Base-by-base conservation (phyloP, 1,140 invertebrate genomes). In the Sarcophaga bullata region DNA sequence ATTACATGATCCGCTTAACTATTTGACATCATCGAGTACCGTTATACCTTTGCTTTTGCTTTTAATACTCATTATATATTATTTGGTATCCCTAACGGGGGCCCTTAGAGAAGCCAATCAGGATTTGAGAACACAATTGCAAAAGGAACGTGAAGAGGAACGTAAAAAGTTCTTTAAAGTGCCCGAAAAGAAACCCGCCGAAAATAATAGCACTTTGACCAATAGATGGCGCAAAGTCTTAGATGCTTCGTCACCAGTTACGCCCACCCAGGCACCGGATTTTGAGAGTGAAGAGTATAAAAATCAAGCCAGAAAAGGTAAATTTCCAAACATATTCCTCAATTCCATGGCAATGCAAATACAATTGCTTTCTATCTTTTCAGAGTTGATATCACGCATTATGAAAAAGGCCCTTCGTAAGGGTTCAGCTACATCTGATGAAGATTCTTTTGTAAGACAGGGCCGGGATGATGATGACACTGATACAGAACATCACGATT, bases 31-130 rank as follows among this genome's bases (percentile, higher is more conserved):
- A 0, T 97, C 98, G 17, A 97, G 96, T 78, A 97, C 98, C 58
- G 95, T 99, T 0, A 98, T 99, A 87, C 98, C 98, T 0, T 87
- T 98, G 37, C 92, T 99, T 5, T 93, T 99, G n/a, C 91, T 99
- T 3, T 92, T 99, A 81, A 93, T 97, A 83, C 92, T 99, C 17
- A 96, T 98, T 73, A 99, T 99, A 87, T 99, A 99, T 91, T 99
- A 99, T 87, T 92, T 99, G 85, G 92, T 96, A 7, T 98, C 97
- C 3, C 91, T 98, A n/a, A 97, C 97, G 1, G 93, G 94, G 73
- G 96, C 97, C 2, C 91, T 99, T 10, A 92, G 96, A 85, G 97
- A 98, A 91, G 96, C 98, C 3, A 99, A 99, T 90, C 96, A 96
- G 84, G 97, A 99, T 90, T 91, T 99, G 73, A 96, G 95, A 92